Evolutionary conservation across 1,140 invertebrate species (phyloP).

Genomic region (Cheumatopsyche charites): DNA sequence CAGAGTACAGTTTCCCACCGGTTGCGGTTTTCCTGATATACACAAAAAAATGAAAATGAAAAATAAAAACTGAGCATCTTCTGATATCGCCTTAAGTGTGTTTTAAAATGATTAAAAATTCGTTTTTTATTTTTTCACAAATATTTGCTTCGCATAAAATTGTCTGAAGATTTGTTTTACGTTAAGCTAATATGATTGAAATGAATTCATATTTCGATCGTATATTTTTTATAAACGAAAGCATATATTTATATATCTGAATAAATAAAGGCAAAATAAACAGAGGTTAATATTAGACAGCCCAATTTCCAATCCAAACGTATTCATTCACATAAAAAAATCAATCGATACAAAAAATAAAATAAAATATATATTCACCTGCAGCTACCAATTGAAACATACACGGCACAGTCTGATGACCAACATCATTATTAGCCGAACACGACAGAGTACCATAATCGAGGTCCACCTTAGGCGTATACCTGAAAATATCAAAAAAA

Average conservation of each 20-base stretch:
- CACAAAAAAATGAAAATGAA: neutral
- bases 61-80: neutral
- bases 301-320: no score
- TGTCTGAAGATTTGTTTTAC: neutral
- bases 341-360: no score
- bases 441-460: slow-evolving; percentile 77
- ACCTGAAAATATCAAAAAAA: slow-evolving; percentile 52
- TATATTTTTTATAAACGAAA: no score
- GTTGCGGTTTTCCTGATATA: slow-evolving; percentile 53
- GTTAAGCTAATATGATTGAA: no score
- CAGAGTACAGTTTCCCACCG: slow-evolving; percentile 57
- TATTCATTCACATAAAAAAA: no score
- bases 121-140: neutral
- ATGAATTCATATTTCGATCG: no score
- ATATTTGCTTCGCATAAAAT: neutral
- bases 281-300: no score
- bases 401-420: slow-evolving; percentile 75
- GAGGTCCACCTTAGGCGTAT: slow-evolving; percentile 79
- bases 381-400: slow-evolving; percentile 76
- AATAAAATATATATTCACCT: slow-evolving; percentile 58
- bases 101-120: neutral
- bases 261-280: no score
- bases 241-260: no score
- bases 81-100: no score
- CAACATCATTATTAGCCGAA: slow-evolving; percentile 75